Percentiles rank a stretch among this genome's conserved stretches.
Evolutionary conservation across 2,797 vertebrate genomes (phyloP).

Genomic region (Amphiprion clarkii): DNA sequence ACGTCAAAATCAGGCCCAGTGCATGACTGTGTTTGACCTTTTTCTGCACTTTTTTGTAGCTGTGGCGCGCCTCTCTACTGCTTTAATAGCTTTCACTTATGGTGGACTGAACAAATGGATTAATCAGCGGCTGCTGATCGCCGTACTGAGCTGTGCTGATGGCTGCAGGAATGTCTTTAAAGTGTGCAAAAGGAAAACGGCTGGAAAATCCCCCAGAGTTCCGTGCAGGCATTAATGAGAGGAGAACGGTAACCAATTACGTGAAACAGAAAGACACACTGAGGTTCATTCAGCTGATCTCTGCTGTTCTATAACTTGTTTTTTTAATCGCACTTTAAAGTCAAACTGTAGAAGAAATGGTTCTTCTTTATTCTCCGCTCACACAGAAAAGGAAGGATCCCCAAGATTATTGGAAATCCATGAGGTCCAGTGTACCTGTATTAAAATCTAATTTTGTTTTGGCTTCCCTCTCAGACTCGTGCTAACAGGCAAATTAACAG

Average conservation of each 20-base stretch:
- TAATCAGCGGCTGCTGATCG: constrained; percentile 76
- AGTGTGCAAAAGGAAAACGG: constrained; percentile 29
- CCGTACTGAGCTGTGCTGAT: constrained; percentile 16
- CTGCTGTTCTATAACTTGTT: not conserved
- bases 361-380: not conserved
- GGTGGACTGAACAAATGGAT: constrained; percentile 66
- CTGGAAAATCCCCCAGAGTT: constrained; percentile 56
- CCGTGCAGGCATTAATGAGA: constrained; percentile 67
- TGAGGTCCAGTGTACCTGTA: constrained; percentile 25
- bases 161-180: constrained; percentile 36
- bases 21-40: no score
- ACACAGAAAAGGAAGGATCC: constrained; percentile 16
- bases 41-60: not conserved
- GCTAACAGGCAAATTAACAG: constrained; percentile 35
- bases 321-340: not conserved
- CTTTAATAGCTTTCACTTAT: constrained; percentile 76
- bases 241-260: constrained; percentile 51
- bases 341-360: not conserved
- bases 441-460: constrained; percentile 50
- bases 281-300: not conserved
- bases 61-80: not conserved
- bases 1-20: no score
- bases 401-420: constrained; percentile 66
- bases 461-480: constrained; percentile 42
- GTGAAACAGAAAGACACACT: constrained; percentile 17